Percentiles rank a stretch among this genome's conserved stretches.
phyloP scores from a whole-genome alignment of 2,113 vertebrate species.

The Dipodomys stephensi region DNA sequence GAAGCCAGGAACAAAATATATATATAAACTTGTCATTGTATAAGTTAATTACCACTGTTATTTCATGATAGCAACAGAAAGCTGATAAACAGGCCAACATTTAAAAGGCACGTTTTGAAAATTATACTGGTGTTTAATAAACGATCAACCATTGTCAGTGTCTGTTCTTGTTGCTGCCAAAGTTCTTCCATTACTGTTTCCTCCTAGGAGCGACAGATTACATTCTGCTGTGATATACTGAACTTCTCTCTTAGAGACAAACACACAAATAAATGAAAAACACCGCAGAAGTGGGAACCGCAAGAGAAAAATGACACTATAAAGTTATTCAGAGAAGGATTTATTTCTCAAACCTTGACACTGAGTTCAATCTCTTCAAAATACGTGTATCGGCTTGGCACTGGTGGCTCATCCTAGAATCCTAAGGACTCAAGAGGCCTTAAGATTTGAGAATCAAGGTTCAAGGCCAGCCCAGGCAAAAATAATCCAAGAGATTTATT shows the following conservation, averaged over 20 bases:
- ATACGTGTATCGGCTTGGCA: not conserved
- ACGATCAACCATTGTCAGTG: not conserved
- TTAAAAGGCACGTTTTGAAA: conserved; percentile 42
- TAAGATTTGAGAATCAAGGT: too few relatives aligned
- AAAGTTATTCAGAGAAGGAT: not conserved
- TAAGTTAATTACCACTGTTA: not conserved
- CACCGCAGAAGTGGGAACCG: not conserved
- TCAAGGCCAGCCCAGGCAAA: too few relatives aligned
- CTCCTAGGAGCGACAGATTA: not conserved
- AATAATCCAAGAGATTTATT: too few relatives aligned
- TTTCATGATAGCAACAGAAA: not conserved
- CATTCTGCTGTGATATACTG: not conserved
- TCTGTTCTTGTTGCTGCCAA: not conserved
- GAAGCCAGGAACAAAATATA: not conserved
- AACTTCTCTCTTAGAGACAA: conserved; percentile 38
- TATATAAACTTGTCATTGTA: not conserved
- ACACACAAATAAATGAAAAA: not conserved
- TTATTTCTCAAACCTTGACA: conserved; percentile 27
- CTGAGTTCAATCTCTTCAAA: conserved; percentile 28
- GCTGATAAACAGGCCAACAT: not conserved
- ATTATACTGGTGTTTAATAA: not conserved
- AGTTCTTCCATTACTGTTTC: not conserved
- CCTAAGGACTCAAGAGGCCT: too few relatives aligned
- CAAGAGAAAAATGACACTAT: not conserved
- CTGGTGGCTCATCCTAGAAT: too few relatives aligned